These are phyloP conservation scores for Synergus gifuensis DNA, from an alignment of 2,888 invertebrate species.

Conservation along the genomic window DNA sequence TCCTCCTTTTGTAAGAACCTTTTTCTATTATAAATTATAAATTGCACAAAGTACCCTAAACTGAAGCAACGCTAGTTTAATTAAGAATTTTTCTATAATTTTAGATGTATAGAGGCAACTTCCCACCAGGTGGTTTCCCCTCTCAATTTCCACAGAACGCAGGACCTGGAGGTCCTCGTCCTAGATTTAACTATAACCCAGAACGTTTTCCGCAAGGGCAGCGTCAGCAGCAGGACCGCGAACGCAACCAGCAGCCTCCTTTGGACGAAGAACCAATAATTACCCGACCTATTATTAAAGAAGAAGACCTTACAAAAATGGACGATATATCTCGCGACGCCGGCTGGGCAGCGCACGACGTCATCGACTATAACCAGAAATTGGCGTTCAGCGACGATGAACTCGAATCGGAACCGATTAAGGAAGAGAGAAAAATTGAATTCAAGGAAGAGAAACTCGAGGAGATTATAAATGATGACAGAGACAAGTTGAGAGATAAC, in stretches of 20 bases:
- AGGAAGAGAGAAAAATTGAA: constrained; percentile 65
- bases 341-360: constrained; percentile 95
- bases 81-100: constrained; percentile 45
- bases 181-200: constrained; percentile 73
- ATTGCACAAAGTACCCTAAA: background rate
- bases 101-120: constrained; percentile 78
- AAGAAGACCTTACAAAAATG: constrained; percentile 94
- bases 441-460: constrained; percentile 68
- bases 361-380: constrained; percentile 97
- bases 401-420: constrained; percentile 74
- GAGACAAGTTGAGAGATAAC: constrained; percentile 68
- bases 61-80: background rate
- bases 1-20: constrained; percentile 86
- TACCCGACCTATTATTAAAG: constrained; percentile 93
- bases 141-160: constrained; percentile 71
- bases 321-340: constrained; percentile 93
- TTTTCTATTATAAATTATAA: constrained; percentile 24
- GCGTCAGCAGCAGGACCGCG: constrained; percentile 71
- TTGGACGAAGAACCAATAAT: constrained; percentile 83
- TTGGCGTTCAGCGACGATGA: constrained; percentile 97
- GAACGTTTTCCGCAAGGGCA: constrained; percentile 64
- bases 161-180: constrained; percentile 71
- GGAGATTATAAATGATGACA: constrained; percentile 62
- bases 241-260: constrained; percentile 70
- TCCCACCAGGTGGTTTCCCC: constrained; percentile 74